Base-by-base conservation (phyloP, 1,140 invertebrate genomes). In the Ceratina calcarata region DNA sequence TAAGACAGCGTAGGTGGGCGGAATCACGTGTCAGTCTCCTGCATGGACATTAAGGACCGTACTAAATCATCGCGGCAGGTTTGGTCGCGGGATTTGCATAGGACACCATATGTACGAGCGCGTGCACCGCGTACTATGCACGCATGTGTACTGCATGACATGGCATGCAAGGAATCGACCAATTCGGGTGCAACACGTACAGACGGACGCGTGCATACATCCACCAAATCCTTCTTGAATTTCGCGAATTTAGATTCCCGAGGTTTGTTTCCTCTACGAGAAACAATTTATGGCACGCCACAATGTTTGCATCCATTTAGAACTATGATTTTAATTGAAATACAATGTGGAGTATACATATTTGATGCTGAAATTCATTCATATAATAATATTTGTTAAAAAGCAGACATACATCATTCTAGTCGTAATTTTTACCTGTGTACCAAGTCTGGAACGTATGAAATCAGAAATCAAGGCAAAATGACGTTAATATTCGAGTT, bases 31-130 rank as follows among this genome's bases (percentile, higher is more conserved):
- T 78, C 68, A 71, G 49, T 78, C 51, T 65, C 68, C 67, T 49
- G 51, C 61, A 64, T 3, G n/a, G 76, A 72, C 76, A 65, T 64
- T 80, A 74, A 66, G 70, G 71, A 53, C 13, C 37, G 15, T 51
- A 32, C 53, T 80, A 74, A 80, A 80, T 80, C 70, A 80, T 80
- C 60, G 57, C 68, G 60, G 55, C 22, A 18, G 78, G 55, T 67
- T 80, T 67, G 51, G 32, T 49, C 18, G 6, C 8, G 3, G 60
- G 32, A 80, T 80, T 80, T 80, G 70, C 78, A 66, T 73, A 80
- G 37, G 1, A 45, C 53, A 27, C 61, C 70, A 67, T 66, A 80
- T 60, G 70, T 66, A 72, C 67, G 32, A n/a, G 18, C 37, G 49
- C 65, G 22, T 57, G 15, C 20, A n/a, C 60, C 45, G 32, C 22